Evolutionary conservation across 2,797 vertebrate genomes (phyloP).

Genomic region (Ctenosaura bakeri): DNA sequence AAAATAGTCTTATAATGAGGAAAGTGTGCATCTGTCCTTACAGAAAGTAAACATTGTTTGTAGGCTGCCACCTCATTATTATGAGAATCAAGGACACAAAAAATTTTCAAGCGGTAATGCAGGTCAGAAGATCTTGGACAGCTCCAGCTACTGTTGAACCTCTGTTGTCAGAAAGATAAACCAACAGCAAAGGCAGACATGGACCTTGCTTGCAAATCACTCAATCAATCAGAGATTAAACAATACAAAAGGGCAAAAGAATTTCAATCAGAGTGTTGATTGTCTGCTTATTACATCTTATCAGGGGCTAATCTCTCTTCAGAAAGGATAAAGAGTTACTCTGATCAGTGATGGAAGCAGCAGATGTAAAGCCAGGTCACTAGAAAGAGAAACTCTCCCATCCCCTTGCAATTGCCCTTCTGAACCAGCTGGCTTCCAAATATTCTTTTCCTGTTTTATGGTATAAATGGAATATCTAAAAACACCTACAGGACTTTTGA

Average conservation of each 20-base stretch:
- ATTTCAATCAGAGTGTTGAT: conserved; percentile 59
- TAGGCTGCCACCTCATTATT: conserved; percentile 73
- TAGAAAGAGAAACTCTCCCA: conserved; percentile 46
- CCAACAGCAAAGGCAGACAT: conserved; percentile 62
- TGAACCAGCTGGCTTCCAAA: conserved; percentile 32
- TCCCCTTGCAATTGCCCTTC: conserved; percentile 49
- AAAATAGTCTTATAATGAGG: conserved; percentile 82
- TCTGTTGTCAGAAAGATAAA: conserved; percentile 49
- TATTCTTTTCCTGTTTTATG: conserved; percentile 36
- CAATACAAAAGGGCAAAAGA: conserved; percentile 27
- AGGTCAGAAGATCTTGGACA: conserved; percentile 64
- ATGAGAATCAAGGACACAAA: conserved; percentile 65
- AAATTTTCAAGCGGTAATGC: conserved; percentile 68
- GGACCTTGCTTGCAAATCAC: conserved; percentile 61
- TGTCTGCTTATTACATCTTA: conserved; percentile 66
- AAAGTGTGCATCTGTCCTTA: conserved; percentile 72
- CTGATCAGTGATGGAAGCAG: conserved; percentile 18
- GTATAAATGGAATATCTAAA: conserved; percentile 48
- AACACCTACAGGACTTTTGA: conserved; percentile 46
- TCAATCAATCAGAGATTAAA: conserved; percentile 67
- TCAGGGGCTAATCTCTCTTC: conserved; percentile 59
- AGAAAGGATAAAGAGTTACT: conserved; percentile 49
- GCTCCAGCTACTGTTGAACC: conserved; percentile 44
- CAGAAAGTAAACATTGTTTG: conserved; percentile 76
- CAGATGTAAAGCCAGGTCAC: conserved; percentile 58